Evolutionary conservation across 2,113 vertebrate species (phyloP).

Genomic region (Alosa alosa): DNA sequence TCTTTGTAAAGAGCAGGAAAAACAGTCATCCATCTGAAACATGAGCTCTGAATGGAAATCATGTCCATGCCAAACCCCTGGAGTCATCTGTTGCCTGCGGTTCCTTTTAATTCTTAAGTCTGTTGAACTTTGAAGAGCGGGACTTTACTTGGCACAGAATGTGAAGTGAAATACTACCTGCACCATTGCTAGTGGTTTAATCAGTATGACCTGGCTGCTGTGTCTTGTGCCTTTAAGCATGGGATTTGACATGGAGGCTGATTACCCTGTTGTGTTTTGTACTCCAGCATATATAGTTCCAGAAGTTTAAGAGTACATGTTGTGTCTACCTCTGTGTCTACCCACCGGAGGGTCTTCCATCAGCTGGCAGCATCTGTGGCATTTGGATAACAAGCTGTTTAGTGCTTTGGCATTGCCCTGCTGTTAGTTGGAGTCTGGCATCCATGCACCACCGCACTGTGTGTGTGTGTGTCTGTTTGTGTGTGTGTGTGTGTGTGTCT

Average conservation of each 20-base stretch:
- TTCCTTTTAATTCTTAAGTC: background rate
- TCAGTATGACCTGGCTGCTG: background rate
- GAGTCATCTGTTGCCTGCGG: background rate
- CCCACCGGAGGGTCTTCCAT: background rate
- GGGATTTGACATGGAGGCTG: background rate
- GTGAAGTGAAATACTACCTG: background rate
- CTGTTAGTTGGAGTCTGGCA: background rate
- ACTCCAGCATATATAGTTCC: background rate
- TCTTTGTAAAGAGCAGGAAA: background rate
- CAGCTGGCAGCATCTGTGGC: background rate
- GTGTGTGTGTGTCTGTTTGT: background rate
- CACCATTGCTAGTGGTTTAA: background rate
- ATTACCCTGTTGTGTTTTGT: background rate
- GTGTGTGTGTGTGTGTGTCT: slow-evolving; percentile 8
- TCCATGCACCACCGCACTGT: background rate
- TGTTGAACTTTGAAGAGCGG: background rate
- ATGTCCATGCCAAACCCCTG: background rate
- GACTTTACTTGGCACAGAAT: background rate
- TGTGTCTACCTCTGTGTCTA: background rate
- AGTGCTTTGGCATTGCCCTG: background rate
- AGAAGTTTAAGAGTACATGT: background rate
- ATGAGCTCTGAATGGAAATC: background rate
- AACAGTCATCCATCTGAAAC: slow-evolving; percentile 1
- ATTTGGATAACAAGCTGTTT: background rate
- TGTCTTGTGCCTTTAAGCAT: background rate